phyloP scores from a whole-genome alignment of 2,888 invertebrate species.

The Scaptomyza caliginosa region DNA sequence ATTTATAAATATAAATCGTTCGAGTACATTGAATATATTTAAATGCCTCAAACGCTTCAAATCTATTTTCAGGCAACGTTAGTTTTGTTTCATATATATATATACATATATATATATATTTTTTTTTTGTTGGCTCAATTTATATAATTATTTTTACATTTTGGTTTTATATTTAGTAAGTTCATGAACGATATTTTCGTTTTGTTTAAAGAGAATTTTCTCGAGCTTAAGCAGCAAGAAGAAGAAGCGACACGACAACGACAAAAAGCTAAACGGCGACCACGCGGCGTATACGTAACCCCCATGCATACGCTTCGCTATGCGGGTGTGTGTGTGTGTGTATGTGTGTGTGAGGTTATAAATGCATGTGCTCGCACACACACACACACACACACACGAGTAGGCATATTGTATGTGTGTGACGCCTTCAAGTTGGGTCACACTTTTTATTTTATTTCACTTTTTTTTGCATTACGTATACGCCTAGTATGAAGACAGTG shows the following conservation, averaged over 20 bases:
- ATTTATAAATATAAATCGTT: neutral
- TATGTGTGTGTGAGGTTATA: neutral
- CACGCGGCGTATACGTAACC: conserved; percentile 79
- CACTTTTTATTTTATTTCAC: conserved; percentile 53
- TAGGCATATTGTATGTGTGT: neutral
- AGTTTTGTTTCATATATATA: too few species aligned
- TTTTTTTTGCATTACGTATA: conserved; percentile 64
- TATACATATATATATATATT: too few species aligned
- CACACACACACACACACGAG: neutral
- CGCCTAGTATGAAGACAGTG: conserved; percentile 27
- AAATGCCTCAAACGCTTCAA: neutral
- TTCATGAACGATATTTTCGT: conserved; percentile 5
- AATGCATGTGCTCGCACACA: neutral
- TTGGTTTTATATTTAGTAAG: conserved; percentile 1
- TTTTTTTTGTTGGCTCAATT: conserved; percentile 9
- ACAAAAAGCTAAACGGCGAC: conserved; percentile 57
- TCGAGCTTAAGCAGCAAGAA: conserved; percentile 22
- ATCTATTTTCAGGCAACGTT: neutral
- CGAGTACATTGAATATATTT: neutral
- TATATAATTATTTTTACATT: conserved; percentile 1
- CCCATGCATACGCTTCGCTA: conserved; percentile 28
- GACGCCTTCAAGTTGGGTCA: conserved; percentile 47
- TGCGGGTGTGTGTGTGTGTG: conserved; percentile 4
- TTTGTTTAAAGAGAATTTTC: conserved; percentile 57
- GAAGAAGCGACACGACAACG: conserved; percentile 11